These are phyloP conservation scores for Gila robusta DNA, from an alignment of 2,797 vertebrate genomes.

Conservation along the genomic window DNA sequence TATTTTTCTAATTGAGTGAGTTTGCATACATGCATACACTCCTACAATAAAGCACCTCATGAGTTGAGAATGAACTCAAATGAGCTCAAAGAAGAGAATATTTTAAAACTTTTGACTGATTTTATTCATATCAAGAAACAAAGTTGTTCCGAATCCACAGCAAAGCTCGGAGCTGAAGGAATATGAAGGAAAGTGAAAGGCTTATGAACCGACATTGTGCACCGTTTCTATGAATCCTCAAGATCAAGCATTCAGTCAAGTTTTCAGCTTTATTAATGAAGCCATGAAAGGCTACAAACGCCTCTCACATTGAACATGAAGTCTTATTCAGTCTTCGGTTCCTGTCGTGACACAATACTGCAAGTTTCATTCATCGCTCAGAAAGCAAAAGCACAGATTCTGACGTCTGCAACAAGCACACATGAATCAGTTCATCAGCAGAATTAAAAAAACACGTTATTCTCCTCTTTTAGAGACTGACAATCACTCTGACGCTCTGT, in stretches of 20 bases:
- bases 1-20: too few relatives aligned
- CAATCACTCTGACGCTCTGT: neutral
- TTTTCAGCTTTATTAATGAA: constrained; percentile 22
- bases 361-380: neutral
- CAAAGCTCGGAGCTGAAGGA: neutral
- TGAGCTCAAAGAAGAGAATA: neutral
- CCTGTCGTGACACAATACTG: neutral
- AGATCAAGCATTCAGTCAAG: neutral
- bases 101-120: neutral
- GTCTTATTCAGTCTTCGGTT: neutral
- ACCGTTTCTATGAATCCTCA: neutral
- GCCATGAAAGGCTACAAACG: neutral
- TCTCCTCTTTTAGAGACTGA: neutral
- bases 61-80: neutral
- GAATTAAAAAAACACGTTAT: neutral
- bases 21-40: neutral
- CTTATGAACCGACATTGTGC: neutral
- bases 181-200: neutral
- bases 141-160: neutral
- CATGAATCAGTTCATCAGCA: neutral
- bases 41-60: neutral
- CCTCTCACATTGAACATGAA: neutral
- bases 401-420: neutral
- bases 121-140: neutral
- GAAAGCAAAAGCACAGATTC: too few relatives aligned